Base-by-base conservation (phyloP, 2,113 vertebrate genomes). In the Noturus placidus region DNA sequence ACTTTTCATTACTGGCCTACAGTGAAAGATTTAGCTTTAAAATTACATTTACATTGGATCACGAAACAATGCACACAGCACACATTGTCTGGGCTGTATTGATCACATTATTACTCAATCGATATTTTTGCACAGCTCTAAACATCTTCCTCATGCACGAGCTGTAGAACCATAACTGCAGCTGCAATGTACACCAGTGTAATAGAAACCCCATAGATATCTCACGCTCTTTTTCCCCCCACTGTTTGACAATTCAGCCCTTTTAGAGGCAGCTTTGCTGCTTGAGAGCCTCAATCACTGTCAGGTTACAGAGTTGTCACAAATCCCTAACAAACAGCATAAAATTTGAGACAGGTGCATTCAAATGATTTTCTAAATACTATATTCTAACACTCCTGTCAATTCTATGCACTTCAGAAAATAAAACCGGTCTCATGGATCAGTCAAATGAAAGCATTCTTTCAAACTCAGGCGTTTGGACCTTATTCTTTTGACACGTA, bases 211-310 rank as follows among this genome's bases (percentile, higher is more conserved):
- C 89, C 67, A 89, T 85, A 87, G 89, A 89, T 87, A 56, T 17
- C 86, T 17, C 50, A 88, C 88, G 92, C 88, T 84, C 87, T 84
- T 92, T 92, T 89, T 33, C 17, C 52, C 89, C 87, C 91, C 88
- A 3, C 61, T 93, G 90, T 92, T 92, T 93, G 91, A 88, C 89
- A 92, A 84, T 82, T 91, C 89, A 85, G 80, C 87, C 84, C 82
- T 90, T 79, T 91, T 84, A 89, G 89, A 83, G 90, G 90, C 89
- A 83, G 52, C 57, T 35, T 88, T 65, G 19, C 30, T 59, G 5
- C 79, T 35, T 59, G 15, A 56, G 35, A 9, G 25, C 11, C 50
- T 33, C n/a, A 46, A 33, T 79, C 25, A 14, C 9, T 74, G 22
- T 77, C 76, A 30, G 46, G 8, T 27, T 52, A 14, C 14, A 6